These are phyloP conservation scores for Myzus persicae DNA, from an alignment of 1,140 invertebrate genomes.

Conservation along the genomic window DNA sequence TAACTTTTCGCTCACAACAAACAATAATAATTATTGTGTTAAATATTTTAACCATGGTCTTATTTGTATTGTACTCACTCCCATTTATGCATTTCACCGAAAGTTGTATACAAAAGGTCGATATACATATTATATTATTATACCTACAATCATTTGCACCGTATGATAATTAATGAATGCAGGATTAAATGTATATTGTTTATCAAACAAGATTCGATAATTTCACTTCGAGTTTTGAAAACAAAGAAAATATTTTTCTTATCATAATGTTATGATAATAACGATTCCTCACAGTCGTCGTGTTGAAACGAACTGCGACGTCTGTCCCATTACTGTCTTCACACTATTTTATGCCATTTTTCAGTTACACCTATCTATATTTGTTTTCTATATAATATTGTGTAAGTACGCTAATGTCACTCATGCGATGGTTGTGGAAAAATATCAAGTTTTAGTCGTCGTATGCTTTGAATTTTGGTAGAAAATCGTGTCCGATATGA, in stretches of 20 bases:
- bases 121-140: not conserved
- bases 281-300: not conserved
- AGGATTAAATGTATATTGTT: not conserved
- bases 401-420: not conserved
- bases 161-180: not conserved
- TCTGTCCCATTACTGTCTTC: not conserved
- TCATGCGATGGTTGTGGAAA: not conserved
- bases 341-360: no score
- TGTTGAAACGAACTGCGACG: not conserved
- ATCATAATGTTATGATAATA: not conserved
- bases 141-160: no score
- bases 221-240: not conserved
- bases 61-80: not conserved
- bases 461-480: not conserved
- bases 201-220: not conserved
- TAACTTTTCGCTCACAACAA: not conserved
- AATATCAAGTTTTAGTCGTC: not conserved
- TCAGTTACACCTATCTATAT: no score
- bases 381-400: no score
- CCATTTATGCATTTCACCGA: not conserved
- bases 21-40: not conserved
- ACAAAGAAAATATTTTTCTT: not conserved
- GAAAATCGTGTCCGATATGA: not conserved
- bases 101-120: not conserved
- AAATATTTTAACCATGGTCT: not conserved